Evolutionary conservation across 2,888 invertebrate genomes (phyloP).

Genomic region (Drosophila multiciliata): DNA sequence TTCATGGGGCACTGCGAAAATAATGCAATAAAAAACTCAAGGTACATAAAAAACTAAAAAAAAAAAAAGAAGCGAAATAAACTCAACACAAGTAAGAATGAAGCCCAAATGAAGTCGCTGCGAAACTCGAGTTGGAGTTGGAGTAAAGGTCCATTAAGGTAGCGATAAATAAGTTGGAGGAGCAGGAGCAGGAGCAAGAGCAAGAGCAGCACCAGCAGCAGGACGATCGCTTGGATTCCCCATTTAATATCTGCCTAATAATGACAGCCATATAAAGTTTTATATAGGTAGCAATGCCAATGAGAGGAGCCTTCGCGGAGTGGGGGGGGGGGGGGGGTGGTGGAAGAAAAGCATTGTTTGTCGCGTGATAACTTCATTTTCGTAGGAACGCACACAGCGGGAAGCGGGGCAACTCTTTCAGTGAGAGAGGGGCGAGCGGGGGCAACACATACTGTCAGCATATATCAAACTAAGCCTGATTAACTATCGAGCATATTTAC

Average conservation of each 20-base stretch:
- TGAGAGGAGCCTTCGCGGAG: background rate
- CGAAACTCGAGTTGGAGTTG: constrained; percentile 16
- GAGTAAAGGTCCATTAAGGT: constrained; percentile 73
- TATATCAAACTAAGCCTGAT: constrained; percentile 82
- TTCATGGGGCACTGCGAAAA: constrained; percentile 56
- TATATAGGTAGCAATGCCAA: constrained; percentile 57
- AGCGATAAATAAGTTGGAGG: constrained; percentile 73
- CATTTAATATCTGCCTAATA: constrained; percentile 77
- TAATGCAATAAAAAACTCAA: constrained; percentile 55
- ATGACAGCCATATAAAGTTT: constrained; percentile 79
- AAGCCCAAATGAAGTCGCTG: background rate
- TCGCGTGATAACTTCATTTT: constrained; percentile 79
- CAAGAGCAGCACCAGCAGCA: constrained; percentile 11
- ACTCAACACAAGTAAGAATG: constrained; percentile 5
- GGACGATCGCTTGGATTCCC: constrained; percentile 18
- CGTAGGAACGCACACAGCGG: constrained; percentile 64
- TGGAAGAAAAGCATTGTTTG: constrained; percentile 73
- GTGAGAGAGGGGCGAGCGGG: constrained; percentile 22
- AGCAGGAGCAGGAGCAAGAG: constrained; percentile 29
- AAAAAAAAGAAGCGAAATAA: constrained; percentile 21
- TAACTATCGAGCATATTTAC: constrained; percentile 71
- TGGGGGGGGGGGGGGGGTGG: constrained; percentile 13
- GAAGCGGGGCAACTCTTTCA: background rate
- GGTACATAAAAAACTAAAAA: constrained; percentile 53
- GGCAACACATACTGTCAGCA: constrained; percentile 66